Evolutionary conservation across 2,113 vertebrate species (phyloP).

Genomic region (Dipodomys ordii): DNA sequence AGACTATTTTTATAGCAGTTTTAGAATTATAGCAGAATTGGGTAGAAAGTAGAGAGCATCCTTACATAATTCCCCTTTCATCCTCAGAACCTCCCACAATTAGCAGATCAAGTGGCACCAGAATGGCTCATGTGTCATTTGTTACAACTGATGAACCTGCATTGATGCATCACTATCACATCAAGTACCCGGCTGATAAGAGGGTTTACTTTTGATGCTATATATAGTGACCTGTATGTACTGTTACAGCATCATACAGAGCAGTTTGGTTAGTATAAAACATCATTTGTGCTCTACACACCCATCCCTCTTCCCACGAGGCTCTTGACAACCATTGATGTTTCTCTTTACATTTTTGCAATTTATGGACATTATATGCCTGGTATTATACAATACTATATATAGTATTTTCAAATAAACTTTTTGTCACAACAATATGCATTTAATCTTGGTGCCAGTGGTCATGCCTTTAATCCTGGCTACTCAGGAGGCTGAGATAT

Average conservation of each 20-base stretch:
- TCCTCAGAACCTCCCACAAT: rapidly evolving
- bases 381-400: not conserved
- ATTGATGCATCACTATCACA: not conserved
- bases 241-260: not conserved
- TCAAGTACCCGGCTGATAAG: not conserved
- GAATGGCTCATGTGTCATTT: not conserved
- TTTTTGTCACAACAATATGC: not conserved
- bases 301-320: not conserved
- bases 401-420: not conserved
- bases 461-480: no score
- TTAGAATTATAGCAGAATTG: not conserved
- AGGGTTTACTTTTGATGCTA: not conserved
- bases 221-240: no score
- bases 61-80: not conserved
- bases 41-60: not conserved
- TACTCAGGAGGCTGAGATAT: no score
- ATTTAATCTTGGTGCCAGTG: not conserved
- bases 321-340: not conserved
- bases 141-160: not conserved
- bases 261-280: not conserved
- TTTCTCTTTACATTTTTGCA: not conserved
- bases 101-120: not conserved
- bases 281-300: not conserved
- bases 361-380: not conserved
- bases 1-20: not conserved